A percentile compares a stretch with the other conserved stretches of the same genome.
Evolutionary conservation across 2,888 invertebrate species (phyloP).

Genomic region (Luperina nickerlii): DNA sequence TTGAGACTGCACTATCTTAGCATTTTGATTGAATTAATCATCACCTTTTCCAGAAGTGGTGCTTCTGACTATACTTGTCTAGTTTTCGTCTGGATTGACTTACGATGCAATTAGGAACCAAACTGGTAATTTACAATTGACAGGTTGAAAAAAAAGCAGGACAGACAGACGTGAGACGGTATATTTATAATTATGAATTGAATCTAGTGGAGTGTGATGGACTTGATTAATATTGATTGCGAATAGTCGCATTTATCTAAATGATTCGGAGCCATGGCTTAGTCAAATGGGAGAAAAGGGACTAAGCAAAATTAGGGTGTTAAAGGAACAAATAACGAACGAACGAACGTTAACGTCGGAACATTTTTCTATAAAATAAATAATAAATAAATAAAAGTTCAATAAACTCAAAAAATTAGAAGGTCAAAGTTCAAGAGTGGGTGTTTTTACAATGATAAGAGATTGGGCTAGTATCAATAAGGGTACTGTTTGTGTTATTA

Average conservation of each 20-base stretch:
- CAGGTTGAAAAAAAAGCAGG: constrained; percentile 51
- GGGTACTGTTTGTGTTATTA: not conserved
- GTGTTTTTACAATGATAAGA: not conserved
- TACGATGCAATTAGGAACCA: constrained; percentile 68
- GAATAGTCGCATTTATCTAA: not conserved
- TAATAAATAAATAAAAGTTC: not conserved
- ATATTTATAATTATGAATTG: constrained; percentile 47
- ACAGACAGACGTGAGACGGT: constrained; percentile 48
- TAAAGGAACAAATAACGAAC: no score
- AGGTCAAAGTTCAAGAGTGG: not conserved
- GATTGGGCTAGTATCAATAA: not conserved
- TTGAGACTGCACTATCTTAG: not conserved
- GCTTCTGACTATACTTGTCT: constrained; percentile 31
- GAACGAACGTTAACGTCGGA: no score
- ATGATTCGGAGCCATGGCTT: not conserved
- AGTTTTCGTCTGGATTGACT: constrained; percentile 30
- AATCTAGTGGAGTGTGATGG: constrained; percentile 33
- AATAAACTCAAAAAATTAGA: not conserved
- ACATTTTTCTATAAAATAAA: no score
- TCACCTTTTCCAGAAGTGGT: not conserved
- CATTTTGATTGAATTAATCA: not conserved
- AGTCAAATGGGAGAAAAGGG: not conserved
- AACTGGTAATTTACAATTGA: constrained; percentile 69
- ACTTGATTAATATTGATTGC: constrained; percentile 27
- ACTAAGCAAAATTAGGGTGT: not conserved